Evolutionary conservation across 2,797 vertebrate genomes (phyloP).

Genomic region (Sebastes matsubarae): DNA sequence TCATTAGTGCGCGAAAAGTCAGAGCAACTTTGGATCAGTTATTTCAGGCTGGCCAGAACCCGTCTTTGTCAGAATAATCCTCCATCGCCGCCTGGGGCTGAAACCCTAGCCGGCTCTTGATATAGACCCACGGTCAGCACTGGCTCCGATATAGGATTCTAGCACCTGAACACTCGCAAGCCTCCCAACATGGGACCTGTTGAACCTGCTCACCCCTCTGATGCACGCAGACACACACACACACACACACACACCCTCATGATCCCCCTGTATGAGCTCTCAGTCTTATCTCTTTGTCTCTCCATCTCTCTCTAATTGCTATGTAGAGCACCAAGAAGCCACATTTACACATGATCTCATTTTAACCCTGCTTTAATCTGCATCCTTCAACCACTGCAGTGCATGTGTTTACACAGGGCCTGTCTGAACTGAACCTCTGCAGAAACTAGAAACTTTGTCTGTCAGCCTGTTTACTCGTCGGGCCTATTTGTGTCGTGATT

Average conservation of each 20-base stretch:
- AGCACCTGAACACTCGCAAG: conserved; percentile 76
- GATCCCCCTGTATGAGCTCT: conserved; percentile 47
- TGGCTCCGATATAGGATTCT: conserved; percentile 79
- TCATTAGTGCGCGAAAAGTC: conserved; percentile 67
- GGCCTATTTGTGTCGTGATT: conserved; percentile 33
- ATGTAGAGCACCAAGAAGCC: conserved; percentile 34
- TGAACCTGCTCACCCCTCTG: conserved; percentile 81
- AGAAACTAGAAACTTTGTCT: conserved; percentile 28
- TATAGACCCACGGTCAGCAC: conserved; percentile 80
- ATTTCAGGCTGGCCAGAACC: conserved; percentile 79
- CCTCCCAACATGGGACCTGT: conserved; percentile 74
- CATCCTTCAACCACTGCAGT: conserved; percentile 15
- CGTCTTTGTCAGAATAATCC: conserved; percentile 80
- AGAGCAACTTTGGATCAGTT: conserved; percentile 73
- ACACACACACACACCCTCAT: conserved; percentile 4
- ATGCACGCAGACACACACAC: conserved; percentile 50
- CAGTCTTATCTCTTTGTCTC: conserved; percentile 29
- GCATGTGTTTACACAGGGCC: conserved; percentile 39
- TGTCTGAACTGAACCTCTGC: conserved; percentile 14
- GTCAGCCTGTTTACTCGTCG: conserved; percentile 29
- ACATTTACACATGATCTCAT: conserved; percentile 49
- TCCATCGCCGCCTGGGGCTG: conserved; percentile 62
- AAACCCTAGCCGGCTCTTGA: conserved; percentile 75
- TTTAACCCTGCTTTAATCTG: conserved; percentile 30
- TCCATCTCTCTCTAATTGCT: conserved; percentile 37